A percentile compares a stretch with the other conserved stretches of the same genome.
These are phyloP conservation scores for Tetramorium simillimum DNA, from an alignment of 1,140 invertebrate genomes.

Conservation along the genomic window DNA sequence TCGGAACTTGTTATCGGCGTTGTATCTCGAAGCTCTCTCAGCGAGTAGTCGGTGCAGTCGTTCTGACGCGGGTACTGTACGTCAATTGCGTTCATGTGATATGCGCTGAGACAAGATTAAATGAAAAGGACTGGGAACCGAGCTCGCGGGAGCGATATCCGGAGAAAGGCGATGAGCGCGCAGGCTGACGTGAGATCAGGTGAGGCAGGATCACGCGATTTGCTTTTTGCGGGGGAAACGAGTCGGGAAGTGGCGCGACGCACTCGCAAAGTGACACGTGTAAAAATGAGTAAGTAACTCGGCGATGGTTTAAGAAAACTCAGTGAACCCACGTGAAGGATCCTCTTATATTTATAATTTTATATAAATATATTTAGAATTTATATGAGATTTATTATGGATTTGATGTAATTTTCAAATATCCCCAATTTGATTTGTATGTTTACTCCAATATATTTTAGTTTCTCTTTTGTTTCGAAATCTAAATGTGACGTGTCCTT, in stretches of 20 bases:
- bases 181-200: conserved; percentile 22
- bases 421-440: background rate
- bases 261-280: background rate
- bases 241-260: background rate
- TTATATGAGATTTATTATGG: background rate
- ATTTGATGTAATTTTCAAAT: background rate
- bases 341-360: too few relatives aligned
- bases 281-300: background rate
- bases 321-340: background rate
- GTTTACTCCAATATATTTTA: background rate
- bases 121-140: background rate
- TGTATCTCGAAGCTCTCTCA: background rate
- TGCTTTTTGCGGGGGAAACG: background rate
- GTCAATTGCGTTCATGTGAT: background rate
- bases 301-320: background rate
- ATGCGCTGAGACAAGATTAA: background rate
- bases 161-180: conserved; percentile 11
- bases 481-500: background rate
- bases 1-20: background rate
- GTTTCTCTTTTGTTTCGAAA: background rate
- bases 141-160: background rate
- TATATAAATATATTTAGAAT: too few relatives aligned
- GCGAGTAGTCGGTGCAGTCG: too few relatives aligned
- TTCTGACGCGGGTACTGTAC: background rate
- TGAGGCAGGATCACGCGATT: conserved; percentile 10